Base-by-base conservation (phyloP, 2,888 invertebrate species). In the Anorthoa munda region DNA sequence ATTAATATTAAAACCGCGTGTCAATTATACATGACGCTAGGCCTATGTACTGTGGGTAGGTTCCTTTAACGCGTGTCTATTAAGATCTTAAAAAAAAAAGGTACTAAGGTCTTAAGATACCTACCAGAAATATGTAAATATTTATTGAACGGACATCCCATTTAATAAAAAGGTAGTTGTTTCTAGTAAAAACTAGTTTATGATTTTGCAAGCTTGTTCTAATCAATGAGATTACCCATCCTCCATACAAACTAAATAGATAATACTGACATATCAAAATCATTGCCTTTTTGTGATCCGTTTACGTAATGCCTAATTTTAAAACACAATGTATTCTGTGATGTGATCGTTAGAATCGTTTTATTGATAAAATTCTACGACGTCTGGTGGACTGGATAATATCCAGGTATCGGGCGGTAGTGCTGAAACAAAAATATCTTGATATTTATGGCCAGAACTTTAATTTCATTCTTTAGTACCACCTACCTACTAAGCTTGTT, bases 1-100 rank as follows among this genome's bases (percentile, higher is more conserved):
- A 86, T 87, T 87, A 86, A 83, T 85, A 87, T 86, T 87, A 71
- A 77, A 78, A 76, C 53, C 84, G 68, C 81, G 86, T 72, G 23
- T n/a, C 72, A 63, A 72, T 75, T 79, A 78, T 48, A 84, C 66
- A 69, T 79, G 76, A 59, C 48, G 45, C 53, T 65, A 77, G 77
- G 76, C 55, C 76, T 81, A n/a, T n/a, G n/a, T n/a, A 65, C 15
- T 21, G 64, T 50, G 45, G 1, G 31, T 45, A 45, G 18, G 48
- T 17, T 12, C 21, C 58, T 58, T 46, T 53, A 64, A 45, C 48
- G 60, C 21, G 67, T 48, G 15, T 48, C 2, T 23, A 23, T 60
- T 59, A n/a, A 45, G 0, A 51, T 50, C 50, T 26, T 23, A 58
- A 2, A 17, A n/a, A n/a, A n/a, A n/a, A n/a, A n/a, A n/a, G n/a